Percentiles rank a stretch among this genome's conserved stretches.
Conservation (phyloP, 2,888 invertebrate species). For the Oxyteleia sp. region DNA sequence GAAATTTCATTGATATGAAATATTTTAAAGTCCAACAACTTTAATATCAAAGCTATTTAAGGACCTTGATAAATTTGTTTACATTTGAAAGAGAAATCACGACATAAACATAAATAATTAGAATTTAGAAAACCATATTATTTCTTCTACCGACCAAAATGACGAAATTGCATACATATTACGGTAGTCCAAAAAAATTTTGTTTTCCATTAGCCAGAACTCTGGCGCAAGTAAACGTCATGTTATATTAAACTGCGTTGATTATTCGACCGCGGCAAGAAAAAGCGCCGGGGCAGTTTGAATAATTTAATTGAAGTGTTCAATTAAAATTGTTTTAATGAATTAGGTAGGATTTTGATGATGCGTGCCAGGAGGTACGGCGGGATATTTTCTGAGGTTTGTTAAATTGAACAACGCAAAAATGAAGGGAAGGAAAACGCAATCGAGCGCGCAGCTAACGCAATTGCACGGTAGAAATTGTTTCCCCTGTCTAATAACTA, state of each 20-base stretch:
- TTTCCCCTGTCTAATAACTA: not conserved
- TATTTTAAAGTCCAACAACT: too few relatives aligned
- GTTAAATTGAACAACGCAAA: slow-evolving; percentile 46
- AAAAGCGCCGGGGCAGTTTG: slow-evolving; percentile 1
- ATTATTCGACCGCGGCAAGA: not conserved
- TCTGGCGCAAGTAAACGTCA: too few relatives aligned
- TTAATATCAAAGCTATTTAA: too few relatives aligned
- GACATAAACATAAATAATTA: too few relatives aligned
- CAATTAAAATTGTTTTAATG: slow-evolving; percentile 44
- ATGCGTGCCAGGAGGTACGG: slow-evolving; percentile 17
- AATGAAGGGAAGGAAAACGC: slow-evolving; percentile 15
- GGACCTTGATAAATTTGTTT: too few relatives aligned
- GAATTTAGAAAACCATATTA: too few relatives aligned
- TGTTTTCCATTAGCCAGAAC: too few relatives aligned
- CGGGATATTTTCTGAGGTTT: slow-evolving; percentile 23
- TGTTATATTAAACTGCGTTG: not conserved
- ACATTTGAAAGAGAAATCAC: too few relatives aligned
- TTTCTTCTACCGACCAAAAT: too few relatives aligned
- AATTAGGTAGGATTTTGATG: slow-evolving; percentile 23
- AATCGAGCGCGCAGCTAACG: slow-evolving; percentile 18
- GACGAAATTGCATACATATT: too few relatives aligned
- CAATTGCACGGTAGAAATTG: slow-evolving; percentile 2
- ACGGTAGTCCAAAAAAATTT: too few relatives aligned
- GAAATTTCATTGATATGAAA: too few relatives aligned
- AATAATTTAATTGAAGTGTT: slow-evolving; percentile 32